Conservation (phyloP, 2,888 invertebrate species). For the Oeneis ivallda region DNA sequence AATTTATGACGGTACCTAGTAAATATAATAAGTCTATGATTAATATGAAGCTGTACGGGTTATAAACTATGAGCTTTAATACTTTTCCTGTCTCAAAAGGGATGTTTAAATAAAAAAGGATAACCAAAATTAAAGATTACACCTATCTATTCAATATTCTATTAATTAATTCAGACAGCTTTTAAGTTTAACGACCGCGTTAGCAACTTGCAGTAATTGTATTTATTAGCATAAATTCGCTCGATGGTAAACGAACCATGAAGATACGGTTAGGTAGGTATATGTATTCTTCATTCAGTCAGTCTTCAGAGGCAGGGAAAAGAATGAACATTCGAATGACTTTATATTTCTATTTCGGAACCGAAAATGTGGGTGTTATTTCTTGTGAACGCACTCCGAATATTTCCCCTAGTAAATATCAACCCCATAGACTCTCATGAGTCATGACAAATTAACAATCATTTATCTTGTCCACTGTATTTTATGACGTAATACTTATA, state of each 20-base stretch:
- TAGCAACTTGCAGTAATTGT: constrained; percentile 65
- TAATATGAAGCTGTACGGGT: not conserved
- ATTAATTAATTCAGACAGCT: constrained; percentile 40
- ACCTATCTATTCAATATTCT: not conserved
- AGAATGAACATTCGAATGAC: constrained; percentile 7
- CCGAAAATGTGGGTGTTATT: constrained; percentile 11
- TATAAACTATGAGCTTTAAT: not conserved
- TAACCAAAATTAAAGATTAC: not conserved
- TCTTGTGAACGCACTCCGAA: constrained; percentile 2
- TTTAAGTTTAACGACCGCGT: constrained; percentile 65
- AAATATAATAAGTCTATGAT: not conserved
- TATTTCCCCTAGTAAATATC: constrained; percentile 5
- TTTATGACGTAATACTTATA: not conserved
- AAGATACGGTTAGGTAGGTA: constrained; percentile 51
- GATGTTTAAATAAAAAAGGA: not conserved
- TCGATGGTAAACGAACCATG: constrained; percentile 66
- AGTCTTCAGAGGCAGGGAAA: constrained; percentile 23
- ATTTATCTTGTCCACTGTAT: constrained; percentile 4
- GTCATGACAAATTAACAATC: not conserved
- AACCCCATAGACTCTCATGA: constrained; percentile 16
- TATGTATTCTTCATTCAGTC: constrained; percentile 42
- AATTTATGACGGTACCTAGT: no score
- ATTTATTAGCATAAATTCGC: constrained; percentile 76
- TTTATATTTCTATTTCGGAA: constrained; percentile 3
- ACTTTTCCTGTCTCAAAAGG: not conserved